Percentiles rank a stretch among this genome's conserved stretches.
These are phyloP conservation scores for Cerastis rubricosa DNA, from an alignment of 2,888 invertebrate species.

Conservation along the genomic window DNA sequence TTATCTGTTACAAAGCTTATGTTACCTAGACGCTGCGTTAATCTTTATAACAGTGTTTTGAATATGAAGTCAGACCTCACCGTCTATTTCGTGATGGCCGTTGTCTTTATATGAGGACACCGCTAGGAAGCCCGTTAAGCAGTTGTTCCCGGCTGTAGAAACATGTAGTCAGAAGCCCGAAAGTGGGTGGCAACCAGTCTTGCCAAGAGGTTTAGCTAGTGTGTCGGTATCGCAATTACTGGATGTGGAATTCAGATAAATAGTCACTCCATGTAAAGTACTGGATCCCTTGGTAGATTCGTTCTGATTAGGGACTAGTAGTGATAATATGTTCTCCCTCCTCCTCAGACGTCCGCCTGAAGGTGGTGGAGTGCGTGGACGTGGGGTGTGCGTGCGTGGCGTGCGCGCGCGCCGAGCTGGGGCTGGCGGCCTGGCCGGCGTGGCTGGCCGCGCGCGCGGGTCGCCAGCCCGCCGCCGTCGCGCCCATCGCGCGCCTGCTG, in stretches of 20 bases:
- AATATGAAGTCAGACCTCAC: not conserved
- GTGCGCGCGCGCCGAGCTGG: no score
- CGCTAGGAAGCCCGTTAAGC: not conserved
- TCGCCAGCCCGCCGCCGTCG: no score
- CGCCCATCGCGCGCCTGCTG: no score
- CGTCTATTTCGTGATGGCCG: not conserved
- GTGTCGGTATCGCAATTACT: not conserved
- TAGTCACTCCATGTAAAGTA: not conserved
- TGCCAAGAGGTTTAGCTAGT: not conserved
- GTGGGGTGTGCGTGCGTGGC: conserved; percentile 83
- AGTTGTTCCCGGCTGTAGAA: not conserved
- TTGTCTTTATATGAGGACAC: not conserved
- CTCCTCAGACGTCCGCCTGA: conserved; percentile 84
- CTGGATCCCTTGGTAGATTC: not conserved
- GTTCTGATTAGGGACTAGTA: not conserved
- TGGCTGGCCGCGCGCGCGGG: no score
- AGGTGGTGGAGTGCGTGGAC: conserved; percentile 82
- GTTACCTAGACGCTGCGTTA: not conserved
- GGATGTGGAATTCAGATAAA: not conserved
- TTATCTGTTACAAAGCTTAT: not conserved
- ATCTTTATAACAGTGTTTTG: not conserved
- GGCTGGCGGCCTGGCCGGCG: no score
- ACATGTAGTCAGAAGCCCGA: not conserved
- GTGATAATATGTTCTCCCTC: not conserved
- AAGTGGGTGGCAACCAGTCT: not conserved